A percentile compares a stretch with the other conserved stretches of the same genome.
Evolutionary conservation across 2,888 invertebrate species (phyloP).

Genomic region (Synanthedon myopaeformis): DNA sequence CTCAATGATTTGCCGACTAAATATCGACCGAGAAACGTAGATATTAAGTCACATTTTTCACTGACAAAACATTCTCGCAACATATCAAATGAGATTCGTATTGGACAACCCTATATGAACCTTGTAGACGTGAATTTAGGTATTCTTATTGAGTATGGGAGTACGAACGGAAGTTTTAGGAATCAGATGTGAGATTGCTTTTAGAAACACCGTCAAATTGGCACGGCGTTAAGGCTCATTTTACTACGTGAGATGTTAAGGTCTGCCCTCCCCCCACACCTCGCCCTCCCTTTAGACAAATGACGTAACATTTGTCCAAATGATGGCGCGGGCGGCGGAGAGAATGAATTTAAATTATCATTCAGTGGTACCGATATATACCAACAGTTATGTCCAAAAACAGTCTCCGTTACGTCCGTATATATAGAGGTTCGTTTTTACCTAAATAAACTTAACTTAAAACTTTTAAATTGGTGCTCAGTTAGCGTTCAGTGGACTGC

Average conservation of each 20-base stretch:
- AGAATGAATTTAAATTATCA: conserved; percentile 73
- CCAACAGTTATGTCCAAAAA: conserved; percentile 53
- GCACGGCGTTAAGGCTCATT: conserved; percentile 22
- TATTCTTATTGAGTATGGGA: conserved; percentile 5
- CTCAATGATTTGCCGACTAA: conserved; percentile 41
- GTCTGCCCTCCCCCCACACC: conserved; percentile 32
- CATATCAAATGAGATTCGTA: conserved; percentile 50
- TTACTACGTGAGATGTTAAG: conserved; percentile 15
- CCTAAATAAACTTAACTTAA: too few species aligned
- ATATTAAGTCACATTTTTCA: conserved; percentile 53
- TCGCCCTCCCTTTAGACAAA: conserved; percentile 62
- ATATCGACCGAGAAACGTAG: conserved; percentile 43
- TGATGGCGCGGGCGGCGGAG: conserved; percentile 72
- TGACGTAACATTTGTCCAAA: conserved; percentile 71
- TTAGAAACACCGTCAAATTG: conserved; percentile 5
- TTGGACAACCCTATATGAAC: background rate
- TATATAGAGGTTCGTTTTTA: too few species aligned
- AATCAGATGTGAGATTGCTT: conserved; percentile 33
- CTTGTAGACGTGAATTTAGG: background rate
- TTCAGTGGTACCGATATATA: conserved; percentile 67
- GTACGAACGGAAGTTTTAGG: conserved; percentile 50
- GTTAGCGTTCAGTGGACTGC: too few species aligned
- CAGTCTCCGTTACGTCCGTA: conserved; percentile 19
- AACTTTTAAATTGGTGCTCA: too few species aligned
- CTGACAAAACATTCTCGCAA: conserved; percentile 51